Evolutionary conservation across 2,888 invertebrate species (phyloP), one percentile per base, ranked within the genome.

Genomic region (Sylvicola fuscatus): DNA sequence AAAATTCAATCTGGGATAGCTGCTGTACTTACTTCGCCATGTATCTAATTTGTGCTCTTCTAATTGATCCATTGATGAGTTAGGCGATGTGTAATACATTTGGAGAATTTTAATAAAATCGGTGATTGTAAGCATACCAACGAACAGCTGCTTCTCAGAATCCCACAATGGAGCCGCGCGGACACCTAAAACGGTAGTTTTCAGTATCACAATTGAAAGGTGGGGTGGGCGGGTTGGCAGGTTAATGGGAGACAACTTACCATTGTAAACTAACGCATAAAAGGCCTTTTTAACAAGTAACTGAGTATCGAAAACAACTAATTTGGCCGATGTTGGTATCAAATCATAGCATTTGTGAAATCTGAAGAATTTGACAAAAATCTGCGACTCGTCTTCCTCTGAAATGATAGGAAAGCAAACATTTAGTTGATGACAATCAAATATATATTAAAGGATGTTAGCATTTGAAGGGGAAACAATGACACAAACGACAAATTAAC

Each of bases 281-380:
- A 99, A 99, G 35, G 98, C 97, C 61, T 95, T 95, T 64, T 93
- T 90, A 44, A 95, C 97, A 46, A 92, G 78, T 41, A 98, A 71
- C 58, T 93, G 87, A 32, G 97, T 98, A 65, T 99, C 98, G 62
- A 99, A 98, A 41, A 99, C 93, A 45, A 99, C 97, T 57, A 99
- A 69, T 65, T 99, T 99, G 46, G 95, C 93, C 51, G 95, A 95
- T 40, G 93, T 95, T 41, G 98, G 98, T 57, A 99, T 95, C 61
- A 99, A 73, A 68, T 99, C 98, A 66, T 98, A 98, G 62, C 97
- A 97, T 64, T 92, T 93, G 72, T 99, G 97, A 63, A 93, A 95
- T 63, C 90, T 89, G 78, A 98, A 97, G 70, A 98, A 98, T 61
- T 93, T 93, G 49, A 90, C 89, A 64, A 89, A 92, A 54, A 93